Base-by-base conservation (phyloP, 2,888 invertebrate genomes). In the Synanthedon vespiformis region DNA sequence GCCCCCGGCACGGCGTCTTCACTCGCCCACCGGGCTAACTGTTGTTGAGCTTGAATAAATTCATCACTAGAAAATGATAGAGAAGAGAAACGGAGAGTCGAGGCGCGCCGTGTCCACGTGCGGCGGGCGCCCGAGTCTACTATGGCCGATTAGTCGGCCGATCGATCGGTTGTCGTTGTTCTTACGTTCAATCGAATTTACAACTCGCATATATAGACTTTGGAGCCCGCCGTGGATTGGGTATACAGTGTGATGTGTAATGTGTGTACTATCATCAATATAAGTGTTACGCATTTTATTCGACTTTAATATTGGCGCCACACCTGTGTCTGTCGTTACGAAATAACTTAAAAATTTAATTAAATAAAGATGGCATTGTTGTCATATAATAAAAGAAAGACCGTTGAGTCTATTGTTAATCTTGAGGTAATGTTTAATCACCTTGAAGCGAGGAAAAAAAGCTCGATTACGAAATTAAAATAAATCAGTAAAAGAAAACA, bases 21-120 rank as follows among this genome's bases (percentile, higher is more conserved):
- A 93, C 94, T 95, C 91, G 94, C 95, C 94, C 95, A 95, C 91
- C 94, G 94, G 93, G 93, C 95, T 94, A 94, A 92, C 92, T 93
- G 94, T 93, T 93, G 95, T 93, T 94, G 95, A 94, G 95, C 95
- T 94, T 95, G 94, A 94, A 95, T 94, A 94, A 95, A 95, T 92
- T 94, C 94, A 94, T 94, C 95, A 94, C 95, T 95, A 94, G 92
- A 94, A 94, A 94, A 93, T 92, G 93, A 92, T 91, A 92, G 92
- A 84, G 90, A 90, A 90, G 91, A 91, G 90, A 89, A 90, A 90
- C 90, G 90, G 91, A 90, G 88, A 88, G 89, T 89, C 88, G 73
- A 68, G 72, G 79, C 69, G 68, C 67, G 74, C 2, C 34, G 65
- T 58, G 60, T 63, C 59, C 61, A 58, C 54, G 55, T 52, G 54